Conservation (phyloP, 2,797 vertebrate genomes). For the Cyclopterus lumpus region DNA sequence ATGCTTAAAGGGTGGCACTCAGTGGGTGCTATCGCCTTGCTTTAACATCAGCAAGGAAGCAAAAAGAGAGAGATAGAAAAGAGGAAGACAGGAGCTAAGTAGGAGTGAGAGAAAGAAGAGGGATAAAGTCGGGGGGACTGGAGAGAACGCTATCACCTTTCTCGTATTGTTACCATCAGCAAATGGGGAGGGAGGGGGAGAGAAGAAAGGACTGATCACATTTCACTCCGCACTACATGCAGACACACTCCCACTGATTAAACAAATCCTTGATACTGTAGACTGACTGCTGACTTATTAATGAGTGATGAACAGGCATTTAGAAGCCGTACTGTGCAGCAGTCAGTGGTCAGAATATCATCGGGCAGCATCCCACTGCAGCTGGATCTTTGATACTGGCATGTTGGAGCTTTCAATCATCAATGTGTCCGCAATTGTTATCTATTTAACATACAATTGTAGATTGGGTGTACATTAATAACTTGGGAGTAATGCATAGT, state of each 20-base stretch:
- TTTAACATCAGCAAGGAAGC: slow-evolving; percentile 44
- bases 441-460: not conserved
- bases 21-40: slow-evolving; percentile 34
- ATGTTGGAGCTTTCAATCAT: not conserved
- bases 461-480: not conserved
- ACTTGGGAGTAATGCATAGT: not conserved
- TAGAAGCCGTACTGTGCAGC: slow-evolving; percentile 32
- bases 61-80: slow-evolving; percentile 5
- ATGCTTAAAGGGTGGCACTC: slow-evolving; percentile 61
- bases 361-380: not conserved
- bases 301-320: slow-evolving; percentile 67
- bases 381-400: not conserved
- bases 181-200: slow-evolving; percentile 25
- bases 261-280: slow-evolving; percentile 63
- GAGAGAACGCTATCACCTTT: slow-evolving; percentile 49
- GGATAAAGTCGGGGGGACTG: slow-evolving; percentile 31
- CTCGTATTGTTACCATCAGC: slow-evolving; percentile 64
- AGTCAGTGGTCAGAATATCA: slow-evolving; percentile 23
- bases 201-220: slow-evolving; percentile 39
- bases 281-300: slow-evolving; percentile 72
- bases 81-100: not conserved
- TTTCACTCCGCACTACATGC: slow-evolving; percentile 58
- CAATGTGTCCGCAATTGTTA: not conserved
- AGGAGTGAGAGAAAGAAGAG: slow-evolving; percentile 18
- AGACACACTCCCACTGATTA: slow-evolving; percentile 62